Evolutionary conservation across 2,113 vertebrate genomes (phyloP).

Genomic region (Platichthys stellatus): DNA sequence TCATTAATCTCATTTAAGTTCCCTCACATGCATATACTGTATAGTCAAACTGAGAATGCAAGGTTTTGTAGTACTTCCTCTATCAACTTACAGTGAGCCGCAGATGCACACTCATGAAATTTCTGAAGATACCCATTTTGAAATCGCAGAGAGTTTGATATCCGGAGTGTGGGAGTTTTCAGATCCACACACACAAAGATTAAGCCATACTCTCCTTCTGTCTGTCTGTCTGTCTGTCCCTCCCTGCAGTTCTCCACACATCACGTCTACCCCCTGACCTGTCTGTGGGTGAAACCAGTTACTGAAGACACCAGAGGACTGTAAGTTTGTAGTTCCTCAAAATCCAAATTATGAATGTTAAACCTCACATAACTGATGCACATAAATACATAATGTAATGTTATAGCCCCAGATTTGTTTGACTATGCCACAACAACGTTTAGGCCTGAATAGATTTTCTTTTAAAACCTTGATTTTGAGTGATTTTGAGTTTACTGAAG

Average conservation of each 20-base stretch:
- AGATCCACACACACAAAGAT: neutral
- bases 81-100: neutral
- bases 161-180: conserved; percentile 7
- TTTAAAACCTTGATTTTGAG: neutral
- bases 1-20: neutral
- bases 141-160: neutral
- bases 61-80: neutral
- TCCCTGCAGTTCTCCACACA: conserved; percentile 91
- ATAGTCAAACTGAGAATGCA: neutral
- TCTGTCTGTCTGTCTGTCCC: conserved; percentile 2
- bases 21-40: neutral
- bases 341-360: neutral
- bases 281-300: conserved; percentile 93
- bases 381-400: neutral
- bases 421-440: neutral
- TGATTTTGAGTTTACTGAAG: neutral
- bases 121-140: neutral
- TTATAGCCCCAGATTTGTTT: neutral
- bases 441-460: neutral
- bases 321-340: conserved; percentile 83
- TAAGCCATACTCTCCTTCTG: conserved; percentile 7
- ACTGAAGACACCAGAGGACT: conserved; percentile 86
- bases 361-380: neutral
- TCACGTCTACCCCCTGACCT: conserved; percentile 90
- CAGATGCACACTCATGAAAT: neutral